Evolutionary conservation across 2,113 vertebrate genomes (phyloP), one percentile per base, ranked within the genome.

Genomic region (Tympanuchus pallidicinctus): DNA sequence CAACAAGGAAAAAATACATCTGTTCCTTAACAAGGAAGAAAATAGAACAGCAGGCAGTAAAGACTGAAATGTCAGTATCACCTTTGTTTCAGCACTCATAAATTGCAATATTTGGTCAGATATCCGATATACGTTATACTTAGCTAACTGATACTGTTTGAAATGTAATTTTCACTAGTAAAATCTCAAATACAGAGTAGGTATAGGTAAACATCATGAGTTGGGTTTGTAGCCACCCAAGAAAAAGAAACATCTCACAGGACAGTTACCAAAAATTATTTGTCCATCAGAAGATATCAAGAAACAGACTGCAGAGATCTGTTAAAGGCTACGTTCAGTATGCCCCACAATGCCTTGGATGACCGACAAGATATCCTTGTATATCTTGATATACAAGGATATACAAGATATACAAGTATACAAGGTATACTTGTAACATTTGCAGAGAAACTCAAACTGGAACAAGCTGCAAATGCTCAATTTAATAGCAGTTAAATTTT

Each of bases 71-170:
- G 11, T 40, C 64, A 28, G 11, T 24, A 45, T 25, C 18, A 24
- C n/a, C n/a, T 75, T 76, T 83, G n/a, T 67, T 88, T 88, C 56
- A 95, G 32, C 30, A 30, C 18, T 81, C 42, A 64, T 28, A 67
- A 71, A 82, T 34, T 1, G 16, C 70, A 18, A 76, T 22, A 63
- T 38, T 65, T 80, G 21, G 70, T 50, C 24, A 34, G 40, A 34
- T 56, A 77, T 11, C 89, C 54, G 4, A 48, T 20, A 48, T 6
- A 56, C 9, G 24, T 15, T 63, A 27, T 4, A 25, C 22, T 59
- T 88, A 63, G 5, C 5, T 57, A 45, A 34, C 11, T 32, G 11
- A 24, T 38, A 47, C 10, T 40, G 8, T 30, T 85, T 70, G 63
- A 74, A 66, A 64, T 22, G 40, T 22, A 4, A 65, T 70, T 86